Evolutionary conservation across 2,797 vertebrate species (phyloP), one percentile per base, ranked within the genome.

Genomic region (Acestrorhynchus altus): DNA sequence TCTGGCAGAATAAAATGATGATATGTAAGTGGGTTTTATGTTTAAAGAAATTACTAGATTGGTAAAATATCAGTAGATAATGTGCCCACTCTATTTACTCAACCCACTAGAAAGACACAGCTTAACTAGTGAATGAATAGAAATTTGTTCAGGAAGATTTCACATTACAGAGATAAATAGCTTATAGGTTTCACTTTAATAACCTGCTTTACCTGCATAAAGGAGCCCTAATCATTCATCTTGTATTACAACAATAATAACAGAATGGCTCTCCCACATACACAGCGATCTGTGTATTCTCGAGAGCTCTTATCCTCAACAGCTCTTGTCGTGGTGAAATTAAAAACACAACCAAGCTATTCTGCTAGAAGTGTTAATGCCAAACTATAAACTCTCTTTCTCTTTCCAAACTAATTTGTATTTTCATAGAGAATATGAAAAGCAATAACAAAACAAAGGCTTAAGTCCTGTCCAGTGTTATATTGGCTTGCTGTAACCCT

Each of bases 141-240:
- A 8, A 2, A 39, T 39, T 35, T 52, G 18, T 51, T 51, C 47
- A 40, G 31, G 47, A 70, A 22, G 28, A 5, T 52, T n/a, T 51
- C 65, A 69, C 31, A 52, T 69, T 69, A 39, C 31, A 40, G 31
- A 40, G 49, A 51, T 51, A 51, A 52, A 70, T 40, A 28, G 49
- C 49, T 49, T 51, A 35, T 31, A 51, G 8, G 13, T 68, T 35
- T 68, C 28, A 28, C 67, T 54, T 35, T 54, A 52, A 54, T 39
- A 16, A 70, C 47, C 28, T 70, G 31, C 39, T 69, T 54, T 52
- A 35, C 28, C 28, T 39, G 47, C 67, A 52, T 69, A 52, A 68
- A 15, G 26, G 46, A 52, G 5, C 18, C 47, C 46, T 68, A 51
- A 52, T 52, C 16, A 20, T 39, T 69, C 44, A 51, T 70, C 31